Conservation (phyloP, 2,888 invertebrate species). For the Venusia cambrica region DNA sequence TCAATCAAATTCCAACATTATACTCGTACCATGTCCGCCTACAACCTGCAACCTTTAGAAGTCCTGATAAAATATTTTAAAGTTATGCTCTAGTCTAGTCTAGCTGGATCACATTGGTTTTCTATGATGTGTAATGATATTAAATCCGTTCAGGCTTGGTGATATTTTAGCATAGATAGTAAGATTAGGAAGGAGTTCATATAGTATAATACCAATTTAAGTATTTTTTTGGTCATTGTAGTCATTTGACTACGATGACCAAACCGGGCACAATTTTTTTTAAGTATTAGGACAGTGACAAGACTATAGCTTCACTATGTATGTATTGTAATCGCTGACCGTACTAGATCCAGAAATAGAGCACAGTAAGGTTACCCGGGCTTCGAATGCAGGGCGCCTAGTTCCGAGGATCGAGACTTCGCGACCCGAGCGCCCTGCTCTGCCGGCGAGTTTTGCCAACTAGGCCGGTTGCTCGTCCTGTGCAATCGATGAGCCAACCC, state of each 20-base stretch:
- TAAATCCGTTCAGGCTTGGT: no score
- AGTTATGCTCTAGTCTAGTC: no score
- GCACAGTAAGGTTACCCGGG: constrained; percentile 53
- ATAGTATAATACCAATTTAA: no score
- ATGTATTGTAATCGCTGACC: constrained; percentile 33
- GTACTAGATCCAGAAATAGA: constrained; percentile 53
- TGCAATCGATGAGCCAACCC: constrained; percentile 55
- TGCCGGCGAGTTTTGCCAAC: constrained; percentile 51
- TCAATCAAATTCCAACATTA: constrained; percentile 35
- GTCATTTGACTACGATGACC: no score
- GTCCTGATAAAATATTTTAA: no score
- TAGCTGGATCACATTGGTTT: no score
- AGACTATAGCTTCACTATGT: constrained; percentile 7
- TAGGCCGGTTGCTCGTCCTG: constrained; percentile 54
- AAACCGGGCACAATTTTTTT: no score
- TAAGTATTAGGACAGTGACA: constrained; percentile 2
- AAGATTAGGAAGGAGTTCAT: no score
- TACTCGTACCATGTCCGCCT: neutral
- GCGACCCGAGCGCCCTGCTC: constrained; percentile 49
- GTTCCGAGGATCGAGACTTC: constrained; percentile 51
- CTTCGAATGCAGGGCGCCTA: constrained; percentile 51
- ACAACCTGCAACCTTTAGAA: no score
- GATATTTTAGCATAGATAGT: no score
- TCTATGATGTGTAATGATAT: no score
- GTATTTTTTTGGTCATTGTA: no score